Evolutionary conservation across 2,113 vertebrate genomes (phyloP).

Genomic region (Zosterops japonicus): DNA sequence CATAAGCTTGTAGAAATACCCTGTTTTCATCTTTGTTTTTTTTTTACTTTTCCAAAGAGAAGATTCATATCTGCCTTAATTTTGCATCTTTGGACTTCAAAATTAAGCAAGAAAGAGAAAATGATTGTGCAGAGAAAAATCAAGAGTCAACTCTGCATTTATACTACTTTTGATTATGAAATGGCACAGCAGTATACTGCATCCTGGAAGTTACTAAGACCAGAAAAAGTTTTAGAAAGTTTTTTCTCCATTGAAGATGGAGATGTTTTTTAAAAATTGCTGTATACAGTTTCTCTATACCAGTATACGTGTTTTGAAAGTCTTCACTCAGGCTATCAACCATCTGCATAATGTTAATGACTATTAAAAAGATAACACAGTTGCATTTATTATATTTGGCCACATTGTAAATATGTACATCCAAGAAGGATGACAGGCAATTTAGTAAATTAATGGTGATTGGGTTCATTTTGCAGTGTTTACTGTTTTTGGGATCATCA

Average conservation of each 20-base stretch:
- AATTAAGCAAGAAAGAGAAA: background rate
- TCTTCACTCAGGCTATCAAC: background rate
- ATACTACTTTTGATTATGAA: conserved; percentile 17
- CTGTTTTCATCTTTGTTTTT: background rate
- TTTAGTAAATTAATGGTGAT: conserved; percentile 16
- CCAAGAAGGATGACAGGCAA: background rate
- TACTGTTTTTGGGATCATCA: background rate
- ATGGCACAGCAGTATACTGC: background rate
- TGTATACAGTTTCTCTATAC: background rate
- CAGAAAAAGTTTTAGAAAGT: background rate
- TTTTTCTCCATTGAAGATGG: background rate
- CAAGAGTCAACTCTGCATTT: background rate
- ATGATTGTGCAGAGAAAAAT: background rate
- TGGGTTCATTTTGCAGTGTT: background rate
- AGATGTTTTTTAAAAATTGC: background rate
- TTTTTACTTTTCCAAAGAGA: conserved; percentile 26
- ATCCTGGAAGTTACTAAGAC: background rate
- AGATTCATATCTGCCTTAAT: conserved; percentile 15
- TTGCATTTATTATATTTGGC: background rate
- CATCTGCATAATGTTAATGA: conserved; percentile 14
- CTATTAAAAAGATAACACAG: background rate
- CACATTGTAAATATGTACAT: background rate
- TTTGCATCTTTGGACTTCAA: conserved; percentile 33
- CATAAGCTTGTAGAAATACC: background rate
- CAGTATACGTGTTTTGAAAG: background rate